phyloP scores from a whole-genome alignment of 2,113 vertebrate genomes.

The Plestiodon gilberti region DNA sequence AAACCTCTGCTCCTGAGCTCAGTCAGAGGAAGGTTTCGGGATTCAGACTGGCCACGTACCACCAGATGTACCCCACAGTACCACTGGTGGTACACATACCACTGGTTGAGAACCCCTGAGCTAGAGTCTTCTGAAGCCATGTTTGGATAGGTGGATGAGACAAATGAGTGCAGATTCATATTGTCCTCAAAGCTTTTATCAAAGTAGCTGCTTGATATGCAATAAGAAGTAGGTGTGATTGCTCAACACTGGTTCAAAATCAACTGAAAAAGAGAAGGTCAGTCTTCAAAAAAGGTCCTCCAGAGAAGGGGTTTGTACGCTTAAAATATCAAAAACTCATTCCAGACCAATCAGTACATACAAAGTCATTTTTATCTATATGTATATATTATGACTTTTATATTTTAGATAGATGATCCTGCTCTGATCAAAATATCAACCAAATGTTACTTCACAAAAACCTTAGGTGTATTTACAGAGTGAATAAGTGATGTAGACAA shows the following conservation, averaged over 20 bases:
- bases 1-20: too few species aligned
- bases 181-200: not conserved
- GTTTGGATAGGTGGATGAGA: not conserved
- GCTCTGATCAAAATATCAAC: slow-evolving; percentile 83
- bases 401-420: slow-evolving; percentile 76
- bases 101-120: too few species aligned
- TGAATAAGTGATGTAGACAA: slow-evolving; percentile 82
- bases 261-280: not conserved
- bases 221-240: not conserved
- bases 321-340: not conserved
- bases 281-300: not conserved
- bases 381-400: slow-evolving; percentile 56
- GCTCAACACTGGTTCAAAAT: not conserved
- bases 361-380: slow-evolving; percentile 45
- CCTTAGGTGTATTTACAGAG: slow-evolving; percentile 91
- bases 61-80: too few species aligned
- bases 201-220: not conserved
- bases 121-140: too few species aligned
- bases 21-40: too few species aligned
- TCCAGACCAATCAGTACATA: slow-evolving; percentile 37
- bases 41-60: too few species aligned
- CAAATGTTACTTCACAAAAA: slow-evolving; percentile 86
- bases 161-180: not conserved
- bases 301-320: not conserved
- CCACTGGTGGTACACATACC: too few species aligned